These are phyloP conservation scores for Corythornis vintsioides DNA, from an alignment of 2,113 vertebrate genomes.

Conservation along the genomic window DNA sequence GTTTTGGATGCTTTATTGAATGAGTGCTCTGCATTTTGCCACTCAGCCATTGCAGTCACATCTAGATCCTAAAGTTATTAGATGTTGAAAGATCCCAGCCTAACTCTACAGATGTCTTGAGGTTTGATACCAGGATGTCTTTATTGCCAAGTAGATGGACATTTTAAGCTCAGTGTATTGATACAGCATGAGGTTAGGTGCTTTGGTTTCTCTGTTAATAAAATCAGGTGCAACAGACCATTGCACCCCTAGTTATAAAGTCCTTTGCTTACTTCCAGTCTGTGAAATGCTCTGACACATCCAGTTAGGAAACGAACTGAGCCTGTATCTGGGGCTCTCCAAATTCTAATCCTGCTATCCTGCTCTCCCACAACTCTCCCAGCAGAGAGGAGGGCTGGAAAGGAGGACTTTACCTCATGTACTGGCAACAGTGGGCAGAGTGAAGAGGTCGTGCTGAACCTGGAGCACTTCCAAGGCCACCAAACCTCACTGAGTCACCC, in stretches of 20 bases:
- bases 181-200: neutral
- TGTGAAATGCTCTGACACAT: neutral
- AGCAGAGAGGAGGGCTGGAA: neutral
- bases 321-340: neutral
- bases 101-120: accelerated
- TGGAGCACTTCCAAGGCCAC: constrained; percentile 44
- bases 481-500: neutral
- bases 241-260: neutral
- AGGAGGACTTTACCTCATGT: neutral
- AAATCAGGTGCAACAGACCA: neutral
- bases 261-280: neutral
- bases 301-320: neutral
- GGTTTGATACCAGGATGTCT: neutral
- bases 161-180: neutral
- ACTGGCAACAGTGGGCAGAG: neutral
- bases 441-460: neutral
- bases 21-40: neutral
- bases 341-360: neutral
- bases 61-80: neutral
- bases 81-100: neutral
- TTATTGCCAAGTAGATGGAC: neutral
- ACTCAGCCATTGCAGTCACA: neutral
- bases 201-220: neutral
- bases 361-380: accelerated
- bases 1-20: neutral